A percentile compares a stretch with the other conserved stretches of the same genome.
Evolutionary conservation across 2,797 vertebrate species (phyloP).

Genomic region (Neosalanx taihuensis): DNA sequence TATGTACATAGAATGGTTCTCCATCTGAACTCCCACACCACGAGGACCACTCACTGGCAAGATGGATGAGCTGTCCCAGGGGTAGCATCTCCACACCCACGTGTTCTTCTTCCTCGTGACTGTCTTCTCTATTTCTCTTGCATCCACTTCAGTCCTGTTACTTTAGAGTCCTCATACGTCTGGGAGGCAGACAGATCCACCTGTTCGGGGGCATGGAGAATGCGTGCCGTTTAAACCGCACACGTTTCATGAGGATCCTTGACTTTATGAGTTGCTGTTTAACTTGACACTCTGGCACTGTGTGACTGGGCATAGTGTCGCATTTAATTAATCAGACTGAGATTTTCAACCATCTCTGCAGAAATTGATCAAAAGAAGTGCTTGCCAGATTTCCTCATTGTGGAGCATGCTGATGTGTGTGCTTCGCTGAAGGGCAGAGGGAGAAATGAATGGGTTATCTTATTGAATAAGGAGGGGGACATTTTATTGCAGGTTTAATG

Average conservation of each 20-base stretch:
- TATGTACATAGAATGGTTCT: too few relatives aligned
- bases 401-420: conserved; percentile 23
- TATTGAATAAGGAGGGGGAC: conserved; percentile 47
- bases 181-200: not conserved
- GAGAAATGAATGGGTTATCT: conserved; percentile 44
- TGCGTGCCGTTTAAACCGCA: not conserved
- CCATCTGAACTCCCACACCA: too few relatives aligned
- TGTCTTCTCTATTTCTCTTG: not conserved
- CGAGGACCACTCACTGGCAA: too few relatives aligned
- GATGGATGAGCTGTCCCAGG: too few relatives aligned
- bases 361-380: conserved; percentile 19
- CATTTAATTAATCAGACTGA: conserved; percentile 20
- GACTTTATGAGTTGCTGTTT: conserved; percentile 7
- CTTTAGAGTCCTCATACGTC: not conserved
- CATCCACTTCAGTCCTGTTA: not conserved
- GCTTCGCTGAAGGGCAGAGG: conserved; percentile 32
- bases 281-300: conserved; percentile 3
- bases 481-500: conserved; percentile 47
- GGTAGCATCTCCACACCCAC: too few relatives aligned
- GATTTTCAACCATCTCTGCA: conserved; percentile 17
- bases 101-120: too few relatives aligned
- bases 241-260: not conserved
- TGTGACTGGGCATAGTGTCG: conserved; percentile 20
- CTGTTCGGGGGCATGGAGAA: not conserved
- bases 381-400: conserved; percentile 24